phyloP scores from a whole-genome alignment of 2,888 invertebrate species.

The Volucella bombylans region DNA sequence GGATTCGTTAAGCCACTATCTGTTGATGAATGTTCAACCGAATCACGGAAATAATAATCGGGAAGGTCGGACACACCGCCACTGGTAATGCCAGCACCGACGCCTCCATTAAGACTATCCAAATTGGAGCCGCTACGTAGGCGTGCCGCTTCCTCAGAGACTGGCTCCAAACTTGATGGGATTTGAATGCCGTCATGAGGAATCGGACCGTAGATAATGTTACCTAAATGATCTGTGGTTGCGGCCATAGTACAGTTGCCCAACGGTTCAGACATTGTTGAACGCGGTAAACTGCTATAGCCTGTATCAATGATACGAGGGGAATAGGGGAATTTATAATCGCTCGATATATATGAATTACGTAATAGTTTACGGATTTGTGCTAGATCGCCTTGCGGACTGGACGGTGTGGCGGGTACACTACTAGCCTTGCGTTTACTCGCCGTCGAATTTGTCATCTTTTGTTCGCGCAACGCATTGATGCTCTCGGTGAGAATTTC shows the following conservation, averaged over 20 bases:
- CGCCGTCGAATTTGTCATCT: conserved; percentile 84
- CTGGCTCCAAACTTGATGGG: conserved; percentile 85
- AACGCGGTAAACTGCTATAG: conserved; percentile 92
- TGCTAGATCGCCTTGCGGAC: conserved; percentile 85
- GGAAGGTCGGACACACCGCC: conserved; percentile 78
- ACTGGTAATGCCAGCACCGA: conserved; percentile 31
- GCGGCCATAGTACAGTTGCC: conserved; percentile 82
- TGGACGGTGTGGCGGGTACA: conserved; percentile 93
- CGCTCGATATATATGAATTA: conserved; percentile 76
- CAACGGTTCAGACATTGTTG: conserved; percentile 90
- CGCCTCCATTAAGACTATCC: conserved; percentile 76
- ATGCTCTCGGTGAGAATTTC: conserved; percentile 94
- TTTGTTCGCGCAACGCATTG: conserved; percentile 86
- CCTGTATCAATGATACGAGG: conserved; percentile 83
- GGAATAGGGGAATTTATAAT: conserved; percentile 76
- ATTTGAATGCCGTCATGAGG: conserved; percentile 79
- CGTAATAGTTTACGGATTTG: conserved; percentile 83
- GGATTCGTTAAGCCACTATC: conserved; percentile 86
- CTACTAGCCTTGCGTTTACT: conserved; percentile 91
- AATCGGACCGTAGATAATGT: conserved; percentile 85
- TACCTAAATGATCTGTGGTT: conserved; percentile 78
- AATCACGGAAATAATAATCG: conserved; percentile 89
- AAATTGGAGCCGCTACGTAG: conserved; percentile 79
- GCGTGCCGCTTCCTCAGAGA: conserved; percentile 86
- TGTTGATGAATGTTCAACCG: conserved; percentile 90